phyloP scores from a whole-genome alignment of 2,888 invertebrate genomes.

The Corythucha ciliata region DNA sequence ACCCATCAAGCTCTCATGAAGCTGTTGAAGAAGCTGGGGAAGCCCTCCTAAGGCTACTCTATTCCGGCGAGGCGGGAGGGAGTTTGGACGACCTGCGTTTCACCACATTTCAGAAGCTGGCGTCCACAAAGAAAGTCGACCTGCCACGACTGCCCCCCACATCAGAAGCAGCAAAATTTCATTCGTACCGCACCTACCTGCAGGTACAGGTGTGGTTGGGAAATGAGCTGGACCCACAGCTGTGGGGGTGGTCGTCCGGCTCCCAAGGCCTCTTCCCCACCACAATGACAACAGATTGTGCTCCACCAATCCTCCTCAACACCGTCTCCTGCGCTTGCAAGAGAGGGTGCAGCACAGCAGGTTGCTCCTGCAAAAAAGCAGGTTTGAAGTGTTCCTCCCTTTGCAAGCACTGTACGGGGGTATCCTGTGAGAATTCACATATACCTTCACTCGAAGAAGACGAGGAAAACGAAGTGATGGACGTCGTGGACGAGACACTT shows the following conservation, averaged over 20 bases:
- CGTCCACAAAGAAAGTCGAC: too few species aligned
- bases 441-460: background rate
- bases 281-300: background rate
- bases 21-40: background rate
- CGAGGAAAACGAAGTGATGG: too few species aligned
- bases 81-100: too few species aligned
- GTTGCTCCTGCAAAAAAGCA: slow-evolving; percentile 8
- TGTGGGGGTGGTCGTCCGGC: background rate
- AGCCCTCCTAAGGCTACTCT: background rate
- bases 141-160: too few species aligned
- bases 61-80: background rate
- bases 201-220: slow-evolving; percentile 15
- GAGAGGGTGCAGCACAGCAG: background rate
- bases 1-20: background rate
- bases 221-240: background rate
- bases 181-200: too few species aligned
- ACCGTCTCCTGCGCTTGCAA: slow-evolving; percentile 1
- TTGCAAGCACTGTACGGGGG: slow-evolving; percentile 5
- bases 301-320: background rate
- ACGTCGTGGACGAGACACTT: too few species aligned
- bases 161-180: too few species aligned
- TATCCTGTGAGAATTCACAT: background rate
- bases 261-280: background rate
- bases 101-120: too few species aligned
- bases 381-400: background rate